A percentile compares a stretch with the other conserved stretches of the same genome.
Conservation (phyloP, 2,888 invertebrate genomes). For the Dyspetes luteomarginatus region DNA sequence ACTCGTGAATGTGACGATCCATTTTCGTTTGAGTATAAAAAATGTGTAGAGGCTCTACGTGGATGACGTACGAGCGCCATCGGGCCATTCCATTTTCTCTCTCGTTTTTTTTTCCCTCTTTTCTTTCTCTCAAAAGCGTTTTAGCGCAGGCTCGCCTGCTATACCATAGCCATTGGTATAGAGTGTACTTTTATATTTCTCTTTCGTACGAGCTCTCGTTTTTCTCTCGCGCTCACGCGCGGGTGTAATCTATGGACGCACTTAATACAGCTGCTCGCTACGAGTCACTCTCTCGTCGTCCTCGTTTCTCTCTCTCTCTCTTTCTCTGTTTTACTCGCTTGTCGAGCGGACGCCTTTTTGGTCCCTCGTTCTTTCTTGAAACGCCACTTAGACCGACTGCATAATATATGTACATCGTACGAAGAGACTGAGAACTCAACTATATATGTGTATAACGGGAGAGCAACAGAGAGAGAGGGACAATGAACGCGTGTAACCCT, state of each 20-base stretch:
- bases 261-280: conserved; percentile 81
- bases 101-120: conserved; percentile 21
- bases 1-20: conserved; percentile 42
- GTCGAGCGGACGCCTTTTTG: conserved; percentile 71
- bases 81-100: conserved; percentile 69
- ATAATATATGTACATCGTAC: conserved; percentile 80
- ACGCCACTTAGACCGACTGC: conserved; percentile 79
- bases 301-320: conserved; percentile 47
- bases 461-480: background rate
- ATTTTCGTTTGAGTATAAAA: conserved; percentile 55
- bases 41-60: conserved; percentile 57
- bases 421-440: no score
- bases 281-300: conserved; percentile 71
- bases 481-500: no score
- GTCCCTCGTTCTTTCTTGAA: conserved; percentile 68
- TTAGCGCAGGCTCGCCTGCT: conserved; percentile 75
- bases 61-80: conserved; percentile 77
- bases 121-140: conserved; percentile 75
- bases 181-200: conserved; percentile 61
- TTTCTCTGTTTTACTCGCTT: conserved; percentile 67
- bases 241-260: conserved; percentile 82
- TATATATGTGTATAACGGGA: conserved; percentile 1
- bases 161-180: conserved; percentile 28
- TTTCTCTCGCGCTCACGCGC: conserved; percentile 34
- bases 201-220: conserved; percentile 54